Evolutionary conservation across 2,888 invertebrate species (phyloP), one percentile per base, ranked within the genome.

Genomic region (Netelia melanura): DNA sequence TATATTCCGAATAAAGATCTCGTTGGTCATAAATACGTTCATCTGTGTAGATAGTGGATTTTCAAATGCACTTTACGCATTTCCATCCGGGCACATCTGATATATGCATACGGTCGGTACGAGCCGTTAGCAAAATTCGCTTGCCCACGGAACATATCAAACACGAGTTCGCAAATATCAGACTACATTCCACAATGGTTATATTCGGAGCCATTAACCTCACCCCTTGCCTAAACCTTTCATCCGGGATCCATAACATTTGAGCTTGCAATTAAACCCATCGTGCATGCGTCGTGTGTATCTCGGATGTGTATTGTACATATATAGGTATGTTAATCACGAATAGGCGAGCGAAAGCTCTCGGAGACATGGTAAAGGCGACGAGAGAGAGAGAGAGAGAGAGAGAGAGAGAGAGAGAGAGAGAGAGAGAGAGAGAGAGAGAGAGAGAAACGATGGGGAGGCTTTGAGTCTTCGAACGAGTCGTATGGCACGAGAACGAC

Each of bases 201-300:
- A 64, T 56, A 62, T 78, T 54, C 74, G 58, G 23, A 52, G 30
- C 38, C 75, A 58, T 78, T 70, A 43, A 65, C 48, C 65, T 38
- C 52, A 21, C 38, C 56, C 64, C 30, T 65, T 17, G 30, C 17
- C 30, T 52, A 6, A 38, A 38, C 25, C 68, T 48, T 23, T 9
- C n/a, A 71, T 62, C 56, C 72, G 58, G 56, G 9, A n/a, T 64
- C 14, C 79, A 68, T 52, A 38, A 58, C 44, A 75, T 74, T 38
- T 75, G 81, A 75, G 70, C 11, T 65, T 81, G 84, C 75, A 81
- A 81, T 85, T 85, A 85, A 85, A 71, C 70, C 65, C 72, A 64
- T 44, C 61, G 78, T 78, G 78, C 62, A 65, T 75, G 81, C 81
- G 78, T 81, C 70, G 75, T 78, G 78, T 75, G 70, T 58, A 70